These are phyloP conservation scores for Paratrypauchen microcephalus DNA, from an alignment of 2,797 vertebrate species.

Conservation along the genomic window DNA sequence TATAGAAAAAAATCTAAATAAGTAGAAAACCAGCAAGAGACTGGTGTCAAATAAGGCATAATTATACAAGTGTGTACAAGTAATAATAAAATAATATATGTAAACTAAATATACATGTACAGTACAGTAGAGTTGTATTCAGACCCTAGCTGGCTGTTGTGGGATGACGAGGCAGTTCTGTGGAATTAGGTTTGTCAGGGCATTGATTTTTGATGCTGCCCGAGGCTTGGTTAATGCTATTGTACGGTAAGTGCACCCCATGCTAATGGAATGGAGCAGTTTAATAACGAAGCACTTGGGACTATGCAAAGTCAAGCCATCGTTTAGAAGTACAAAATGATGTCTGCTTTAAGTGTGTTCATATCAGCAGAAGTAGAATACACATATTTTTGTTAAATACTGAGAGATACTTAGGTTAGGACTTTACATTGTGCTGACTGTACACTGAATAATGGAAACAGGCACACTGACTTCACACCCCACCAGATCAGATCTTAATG, in stretches of 20 bases:
- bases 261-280: background rate
- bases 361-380: background rate
- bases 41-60: too few species aligned
- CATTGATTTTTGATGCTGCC: conserved; percentile 28
- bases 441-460: too few species aligned
- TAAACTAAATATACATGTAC: background rate
- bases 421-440: too few species aligned
- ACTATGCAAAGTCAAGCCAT: background rate
- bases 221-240: conserved; percentile 19
- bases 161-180: conserved; percentile 34
- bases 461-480: too few species aligned
- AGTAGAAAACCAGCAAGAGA: too few species aligned
- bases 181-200: conserved; percentile 12
- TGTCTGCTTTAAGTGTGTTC: background rate
- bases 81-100: too few species aligned
- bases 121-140: conserved; percentile 63
- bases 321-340: background rate
- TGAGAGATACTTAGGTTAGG: too few species aligned
- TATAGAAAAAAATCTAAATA: too few species aligned
- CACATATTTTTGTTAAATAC: too few species aligned
- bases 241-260: conserved; percentile 10
- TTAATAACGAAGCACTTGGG: background rate
- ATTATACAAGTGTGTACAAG: too few species aligned
- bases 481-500: too few species aligned
- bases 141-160: conserved; percentile 39